Evolutionary conservation across 1,140 invertebrate genomes (phyloP).

Genomic region (Ceratosolen solmsi): DNA sequence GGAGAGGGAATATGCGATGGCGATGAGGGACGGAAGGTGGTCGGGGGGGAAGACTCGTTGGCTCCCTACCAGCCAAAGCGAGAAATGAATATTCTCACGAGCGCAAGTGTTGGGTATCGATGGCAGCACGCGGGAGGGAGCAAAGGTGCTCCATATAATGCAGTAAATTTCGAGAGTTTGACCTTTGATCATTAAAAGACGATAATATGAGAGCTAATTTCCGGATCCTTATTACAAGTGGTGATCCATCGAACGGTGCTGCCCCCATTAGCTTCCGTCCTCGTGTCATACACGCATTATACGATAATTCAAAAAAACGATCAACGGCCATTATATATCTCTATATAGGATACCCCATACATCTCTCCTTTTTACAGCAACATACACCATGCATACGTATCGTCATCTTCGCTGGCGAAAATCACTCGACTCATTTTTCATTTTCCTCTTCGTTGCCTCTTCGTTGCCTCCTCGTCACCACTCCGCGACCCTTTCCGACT

Average conservation of each 20-base stretch:
- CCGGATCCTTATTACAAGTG: slow-evolving; percentile 5
- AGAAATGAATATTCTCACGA: slow-evolving; percentile 9
- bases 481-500: background rate
- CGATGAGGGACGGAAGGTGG: no score
- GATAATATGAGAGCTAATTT: slow-evolving; percentile 38
- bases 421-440: slow-evolving; percentile 32
- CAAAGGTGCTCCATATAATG: background rate
- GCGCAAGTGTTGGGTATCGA: background rate
- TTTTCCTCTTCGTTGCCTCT: background rate
- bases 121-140: background rate
- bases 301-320: background rate
- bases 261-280: background rate
- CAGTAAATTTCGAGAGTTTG: background rate
- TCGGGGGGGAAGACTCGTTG: background rate
- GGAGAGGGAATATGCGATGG: no score
- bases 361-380: background rate
- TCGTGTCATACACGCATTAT: background rate
- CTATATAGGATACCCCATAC: background rate
- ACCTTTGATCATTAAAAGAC: background rate
- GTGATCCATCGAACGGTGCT: background rate
- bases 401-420: slow-evolving; percentile 27
- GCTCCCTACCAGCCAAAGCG: background rate
- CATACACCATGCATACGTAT: background rate
- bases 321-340: background rate
- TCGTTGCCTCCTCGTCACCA: no score